phyloP scores from a whole-genome alignment of 2,888 invertebrate species.

The Calliopum simillimum region DNA sequence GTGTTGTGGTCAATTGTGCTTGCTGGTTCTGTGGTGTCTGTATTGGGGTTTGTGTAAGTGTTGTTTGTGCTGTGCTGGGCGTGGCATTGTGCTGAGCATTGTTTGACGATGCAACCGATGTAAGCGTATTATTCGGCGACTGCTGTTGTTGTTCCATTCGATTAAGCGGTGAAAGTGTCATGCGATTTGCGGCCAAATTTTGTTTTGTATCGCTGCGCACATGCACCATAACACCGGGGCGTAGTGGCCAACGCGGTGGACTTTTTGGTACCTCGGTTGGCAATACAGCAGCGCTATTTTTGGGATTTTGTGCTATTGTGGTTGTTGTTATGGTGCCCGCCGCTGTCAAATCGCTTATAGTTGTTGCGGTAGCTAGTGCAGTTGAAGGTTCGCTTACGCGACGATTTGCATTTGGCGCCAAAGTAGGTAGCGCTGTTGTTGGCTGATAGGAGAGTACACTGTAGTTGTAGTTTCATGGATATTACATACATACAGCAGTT shows the following conservation, averaged over 20 bases:
- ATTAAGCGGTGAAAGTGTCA: conserved; percentile 50
- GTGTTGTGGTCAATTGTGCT: conserved; percentile 32
- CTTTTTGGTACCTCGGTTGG: conserved; percentile 62
- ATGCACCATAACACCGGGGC: conserved; percentile 89
- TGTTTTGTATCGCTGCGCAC: conserved; percentile 81
- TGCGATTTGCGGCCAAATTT: conserved; percentile 72
- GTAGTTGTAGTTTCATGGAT: conserved; percentile 25
- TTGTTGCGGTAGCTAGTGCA: conserved; percentile 34
- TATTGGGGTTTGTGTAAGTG: conserved; percentile 40
- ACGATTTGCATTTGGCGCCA: conserved; percentile 14
- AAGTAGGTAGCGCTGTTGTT: conserved; percentile 40
- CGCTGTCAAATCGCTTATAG: conserved; percentile 35
- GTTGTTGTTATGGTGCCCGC: conserved; percentile 36
- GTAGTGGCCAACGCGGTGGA: conserved; percentile 81
- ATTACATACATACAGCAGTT: background rate
- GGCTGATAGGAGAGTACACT: conserved; percentile 66
- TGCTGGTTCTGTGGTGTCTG: conserved; percentile 7
- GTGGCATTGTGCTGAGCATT: conserved; percentile 45
- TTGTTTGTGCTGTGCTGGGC: conserved; percentile 44
- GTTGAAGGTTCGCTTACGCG: background rate
- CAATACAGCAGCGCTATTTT: conserved; percentile 34
- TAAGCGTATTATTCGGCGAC: conserved; percentile 10
- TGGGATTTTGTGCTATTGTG: conserved; percentile 42
- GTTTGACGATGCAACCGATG: background rate
- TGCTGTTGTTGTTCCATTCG: background rate